Percentiles rank a stretch among this genome's conserved stretches.
These are phyloP conservation scores for Aix galericulata DNA, from an alignment of 2,113 vertebrate species.

Conservation along the genomic window DNA sequence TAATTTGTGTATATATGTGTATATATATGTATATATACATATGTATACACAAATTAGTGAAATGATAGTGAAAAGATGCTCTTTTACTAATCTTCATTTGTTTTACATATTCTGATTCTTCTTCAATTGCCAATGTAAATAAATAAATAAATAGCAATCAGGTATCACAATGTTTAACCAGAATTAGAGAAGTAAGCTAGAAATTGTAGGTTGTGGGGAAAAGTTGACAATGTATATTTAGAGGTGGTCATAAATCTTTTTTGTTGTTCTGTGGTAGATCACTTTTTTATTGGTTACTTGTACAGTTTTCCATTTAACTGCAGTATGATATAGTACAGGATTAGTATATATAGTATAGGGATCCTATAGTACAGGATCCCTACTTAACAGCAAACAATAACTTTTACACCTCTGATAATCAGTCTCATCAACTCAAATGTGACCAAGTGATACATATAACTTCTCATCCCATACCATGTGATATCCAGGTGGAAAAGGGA, in stretches of 20 bases:
- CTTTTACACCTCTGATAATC: background rate
- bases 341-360: no score
- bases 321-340: background rate
- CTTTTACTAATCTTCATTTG: background rate
- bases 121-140: background rate
- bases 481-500: background rate
- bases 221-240: background rate
- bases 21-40: no score
- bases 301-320: background rate
- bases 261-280: background rate
- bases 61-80: background rate
- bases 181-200: background rate
- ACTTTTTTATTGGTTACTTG: background rate
- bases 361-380: background rate
- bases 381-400: background rate
- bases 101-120: background rate
- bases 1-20: no score
- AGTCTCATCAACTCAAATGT: background rate
- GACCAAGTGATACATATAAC: background rate
- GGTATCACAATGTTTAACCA: background rate
- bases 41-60: background rate
- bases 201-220: background rate
- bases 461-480: background rate
- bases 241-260: background rate
- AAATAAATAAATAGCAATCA: background rate